A percentile compares a stretch with the other conserved stretches of the same genome.
phyloP scores from a whole-genome alignment of 1,140 invertebrate genomes.

The Tetragnatha versicolor region DNA sequence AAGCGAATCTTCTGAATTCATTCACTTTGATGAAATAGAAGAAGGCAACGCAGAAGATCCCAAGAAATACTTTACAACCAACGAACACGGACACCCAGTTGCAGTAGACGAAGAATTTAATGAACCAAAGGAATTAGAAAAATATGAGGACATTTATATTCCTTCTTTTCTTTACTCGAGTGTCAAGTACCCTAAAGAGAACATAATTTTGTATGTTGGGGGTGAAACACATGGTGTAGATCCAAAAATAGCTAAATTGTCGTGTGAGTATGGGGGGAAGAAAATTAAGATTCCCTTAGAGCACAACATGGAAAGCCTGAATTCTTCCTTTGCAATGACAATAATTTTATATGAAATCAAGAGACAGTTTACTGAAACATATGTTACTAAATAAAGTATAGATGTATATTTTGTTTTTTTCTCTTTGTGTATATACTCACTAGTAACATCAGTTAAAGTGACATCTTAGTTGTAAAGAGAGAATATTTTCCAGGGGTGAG shows the following conservation, averaged over 20 bases:
- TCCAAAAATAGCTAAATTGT: constrained; percentile 71
- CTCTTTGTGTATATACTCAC: too few species aligned
- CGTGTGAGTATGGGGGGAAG: constrained; percentile 66
- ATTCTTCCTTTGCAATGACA: constrained; percentile 79
- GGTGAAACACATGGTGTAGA: constrained; percentile 89
- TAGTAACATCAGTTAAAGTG: too few species aligned
- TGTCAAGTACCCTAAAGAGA: constrained; percentile 68
- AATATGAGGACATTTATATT: constrained; percentile 61
- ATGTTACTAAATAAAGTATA: constrained; percentile 28
- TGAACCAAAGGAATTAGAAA: constrained; percentile 23
- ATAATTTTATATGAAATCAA: constrained; percentile 86
- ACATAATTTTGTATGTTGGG: constrained; percentile 75
- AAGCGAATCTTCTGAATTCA: constrained; percentile 27
- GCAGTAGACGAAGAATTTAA: constrained; percentile 36
- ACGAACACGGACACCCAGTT: constrained; percentile 23
- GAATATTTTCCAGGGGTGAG: too few species aligned
- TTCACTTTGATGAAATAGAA: constrained; percentile 66
- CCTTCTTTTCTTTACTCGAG: constrained; percentile 72
- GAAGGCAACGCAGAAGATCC: constrained; percentile 61
- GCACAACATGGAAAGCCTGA: constrained; percentile 83
- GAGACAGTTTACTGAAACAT: constrained; percentile 69
- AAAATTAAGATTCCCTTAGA: constrained; percentile 74
- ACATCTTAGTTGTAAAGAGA: too few species aligned
- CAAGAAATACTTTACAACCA: constrained; percentile 18
- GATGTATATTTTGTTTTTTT: too few species aligned